These are phyloP conservation scores for Chelonoidis abingdonii DNA, from an alignment of 2,113 vertebrate genomes.

Conservation along the genomic window DNA sequence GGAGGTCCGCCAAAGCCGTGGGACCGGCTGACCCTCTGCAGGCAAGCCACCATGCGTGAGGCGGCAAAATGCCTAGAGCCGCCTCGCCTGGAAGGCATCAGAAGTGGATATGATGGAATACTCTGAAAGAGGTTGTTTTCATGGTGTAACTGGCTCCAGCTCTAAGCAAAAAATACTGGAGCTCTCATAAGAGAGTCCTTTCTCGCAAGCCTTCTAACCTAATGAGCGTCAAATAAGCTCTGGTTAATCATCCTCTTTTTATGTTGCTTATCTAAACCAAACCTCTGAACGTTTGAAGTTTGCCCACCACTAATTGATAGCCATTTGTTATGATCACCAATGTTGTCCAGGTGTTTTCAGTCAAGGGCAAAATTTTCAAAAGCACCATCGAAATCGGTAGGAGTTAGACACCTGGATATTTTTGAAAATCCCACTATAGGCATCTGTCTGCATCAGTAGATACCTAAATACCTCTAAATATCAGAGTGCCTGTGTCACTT, in stretches of 20 bases:
- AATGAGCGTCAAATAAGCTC: neutral
- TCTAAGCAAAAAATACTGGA: neutral
- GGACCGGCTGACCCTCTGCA: too few relatives aligned
- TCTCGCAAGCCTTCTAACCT: neutral
- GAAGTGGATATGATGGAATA: neutral
- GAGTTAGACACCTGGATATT: neutral
- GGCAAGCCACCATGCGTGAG: too few relatives aligned
- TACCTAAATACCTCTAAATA: neutral
- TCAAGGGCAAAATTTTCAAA: neutral
- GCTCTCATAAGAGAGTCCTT: neutral
- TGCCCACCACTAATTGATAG: neutral
- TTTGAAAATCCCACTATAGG: neutral
- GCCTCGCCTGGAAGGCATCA: neutral
- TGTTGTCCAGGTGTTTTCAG: neutral
- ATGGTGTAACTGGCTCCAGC: neutral
- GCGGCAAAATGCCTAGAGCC: too few relatives aligned
- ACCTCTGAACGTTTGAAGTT: neutral
- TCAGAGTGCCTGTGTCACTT: neutral
- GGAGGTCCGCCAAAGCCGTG: too few relatives aligned
- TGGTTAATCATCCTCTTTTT: neutral
- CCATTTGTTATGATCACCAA: neutral
- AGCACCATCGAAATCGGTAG: neutral
- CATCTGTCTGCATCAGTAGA: neutral
- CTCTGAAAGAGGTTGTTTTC: neutral
- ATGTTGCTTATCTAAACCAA: slow-evolving; percentile 6